Evolutionary conservation across 2,797 vertebrate genomes (phyloP), one percentile per base, ranked within the genome.

Genomic region (Cuculus canorus): DNA sequence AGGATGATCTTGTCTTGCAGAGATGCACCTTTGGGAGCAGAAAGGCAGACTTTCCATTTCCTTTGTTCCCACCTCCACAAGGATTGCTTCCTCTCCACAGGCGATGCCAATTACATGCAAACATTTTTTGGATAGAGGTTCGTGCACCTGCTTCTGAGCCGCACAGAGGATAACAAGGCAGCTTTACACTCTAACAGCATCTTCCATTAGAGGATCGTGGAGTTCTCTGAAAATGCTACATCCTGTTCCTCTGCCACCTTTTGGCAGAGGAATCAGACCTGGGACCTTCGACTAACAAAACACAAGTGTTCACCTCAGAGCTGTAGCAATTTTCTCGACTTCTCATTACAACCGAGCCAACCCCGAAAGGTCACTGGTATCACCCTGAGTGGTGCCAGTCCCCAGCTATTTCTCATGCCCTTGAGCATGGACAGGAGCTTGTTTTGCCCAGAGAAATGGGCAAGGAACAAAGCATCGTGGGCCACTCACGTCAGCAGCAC

Each of bases 61-160:
- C 76, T 90, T 85, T 86, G 35, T 90, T 93, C 60, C 90, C 73
- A 66, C 60, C 77, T 86, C 48, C 5, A 24, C n/a, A 90, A 80
- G 1, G 11, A 60, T 9, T 24, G 69, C 68, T 82, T 47, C 88
- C 52, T 78, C 84, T 91, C 68, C 24, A 17, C 50, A 82, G 88
- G 92, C 78, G 79, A 77, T 15, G 92, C 78, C 90, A 93, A 70
- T 64, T 73, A 81, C 81, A 54, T 14, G 56, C 60, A 80, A 70
- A 68, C 25, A 4, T 22, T 33, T 86, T 91, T 78, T 91, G 92
- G 94, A 64, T 11, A 78, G 78, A 87, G 60, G 53, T 87, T 82
- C 56, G 33, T 82, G 78, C 94, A 94, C 78, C 94, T 94, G 92
- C 81, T 87, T 33, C 88, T 83, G 70, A 7, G 17, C 82, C 6